A percentile compares a stretch with the other conserved stretches of the same genome.
Conservation (phyloP, 2,797 vertebrate genomes). For the Gadopsis bispinosus region DNA sequence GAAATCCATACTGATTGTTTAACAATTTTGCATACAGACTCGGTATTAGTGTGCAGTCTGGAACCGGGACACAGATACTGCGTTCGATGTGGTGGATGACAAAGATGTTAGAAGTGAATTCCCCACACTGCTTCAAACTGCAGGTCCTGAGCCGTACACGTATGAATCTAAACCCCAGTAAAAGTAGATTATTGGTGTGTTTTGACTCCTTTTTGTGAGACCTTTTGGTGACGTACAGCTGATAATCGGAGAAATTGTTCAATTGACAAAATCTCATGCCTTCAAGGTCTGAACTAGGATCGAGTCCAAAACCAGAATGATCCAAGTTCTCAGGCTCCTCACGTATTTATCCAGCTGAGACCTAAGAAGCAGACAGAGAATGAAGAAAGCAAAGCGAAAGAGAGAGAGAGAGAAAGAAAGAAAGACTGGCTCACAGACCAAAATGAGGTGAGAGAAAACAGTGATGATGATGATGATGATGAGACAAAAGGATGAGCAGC, state of each 20-base stretch:
- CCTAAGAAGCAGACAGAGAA: constrained; percentile 76
- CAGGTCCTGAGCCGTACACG: constrained; percentile 24
- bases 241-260: constrained; percentile 4
- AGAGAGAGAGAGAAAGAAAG: constrained; percentile 2
- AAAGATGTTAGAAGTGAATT: constrained; percentile 36
- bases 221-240: constrained; percentile 29
- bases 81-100: constrained; percentile 37
- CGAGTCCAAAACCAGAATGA: constrained; percentile 65
- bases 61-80: constrained; percentile 25
- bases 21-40: not conserved
- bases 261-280: constrained; percentile 40
- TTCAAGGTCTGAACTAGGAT: constrained; percentile 57
- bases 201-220: not conserved
- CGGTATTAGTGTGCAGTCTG: not conserved
- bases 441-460: constrained; percentile 54
- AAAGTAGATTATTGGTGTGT: not conserved
- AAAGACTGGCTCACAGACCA: constrained; percentile 40
- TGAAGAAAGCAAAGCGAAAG: constrained; percentile 54
- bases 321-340: constrained; percentile 70
- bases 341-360: constrained; percentile 72
- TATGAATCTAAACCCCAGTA: not conserved
- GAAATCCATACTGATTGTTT: not conserved
- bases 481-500: constrained; percentile 46
- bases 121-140: constrained; percentile 6
- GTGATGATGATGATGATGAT: constrained; percentile 41